Conservation (phyloP, 2,797 vertebrate genomes). For the Coilia nasus region DNA sequence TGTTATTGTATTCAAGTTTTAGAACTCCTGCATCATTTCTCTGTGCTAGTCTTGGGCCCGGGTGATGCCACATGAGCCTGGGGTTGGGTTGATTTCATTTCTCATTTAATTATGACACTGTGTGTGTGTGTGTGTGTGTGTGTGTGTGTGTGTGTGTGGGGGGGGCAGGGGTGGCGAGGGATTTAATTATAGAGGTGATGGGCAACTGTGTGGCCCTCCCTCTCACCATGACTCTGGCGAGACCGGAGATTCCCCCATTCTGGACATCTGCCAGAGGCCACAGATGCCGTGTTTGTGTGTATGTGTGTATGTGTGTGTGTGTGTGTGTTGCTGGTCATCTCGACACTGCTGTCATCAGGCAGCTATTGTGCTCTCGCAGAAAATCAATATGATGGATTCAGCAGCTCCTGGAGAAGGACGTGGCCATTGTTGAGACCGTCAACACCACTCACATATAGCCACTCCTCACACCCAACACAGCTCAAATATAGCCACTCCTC, state of each 20-base stretch:
- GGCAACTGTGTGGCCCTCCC: background rate
- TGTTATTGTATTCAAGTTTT: no score
- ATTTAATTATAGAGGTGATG: background rate
- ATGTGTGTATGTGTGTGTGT: background rate
- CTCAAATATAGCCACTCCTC: no score
- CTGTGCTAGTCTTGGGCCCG: no score
- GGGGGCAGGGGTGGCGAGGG: background rate
- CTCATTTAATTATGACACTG: background rate
- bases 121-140: background rate
- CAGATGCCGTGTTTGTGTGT: background rate
- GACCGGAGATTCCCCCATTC: background rate
- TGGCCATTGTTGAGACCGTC: conserved; percentile 24
- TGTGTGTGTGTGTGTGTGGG: background rate
- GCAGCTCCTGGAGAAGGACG: conserved; percentile 23
- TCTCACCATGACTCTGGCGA: background rate
- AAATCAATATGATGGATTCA: conserved; percentile 48
- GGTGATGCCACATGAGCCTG: no score
- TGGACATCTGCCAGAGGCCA: background rate
- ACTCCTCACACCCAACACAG: no score
- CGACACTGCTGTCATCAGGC: background rate
- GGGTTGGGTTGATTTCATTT: background rate
- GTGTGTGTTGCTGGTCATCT: background rate
- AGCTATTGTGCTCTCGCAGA: conserved; percentile 32
- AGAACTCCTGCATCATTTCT: no score
- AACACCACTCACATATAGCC: background rate